Base-by-base conservation (phyloP, 1,140 invertebrate species). In the Drosophila baimaii region DNA sequence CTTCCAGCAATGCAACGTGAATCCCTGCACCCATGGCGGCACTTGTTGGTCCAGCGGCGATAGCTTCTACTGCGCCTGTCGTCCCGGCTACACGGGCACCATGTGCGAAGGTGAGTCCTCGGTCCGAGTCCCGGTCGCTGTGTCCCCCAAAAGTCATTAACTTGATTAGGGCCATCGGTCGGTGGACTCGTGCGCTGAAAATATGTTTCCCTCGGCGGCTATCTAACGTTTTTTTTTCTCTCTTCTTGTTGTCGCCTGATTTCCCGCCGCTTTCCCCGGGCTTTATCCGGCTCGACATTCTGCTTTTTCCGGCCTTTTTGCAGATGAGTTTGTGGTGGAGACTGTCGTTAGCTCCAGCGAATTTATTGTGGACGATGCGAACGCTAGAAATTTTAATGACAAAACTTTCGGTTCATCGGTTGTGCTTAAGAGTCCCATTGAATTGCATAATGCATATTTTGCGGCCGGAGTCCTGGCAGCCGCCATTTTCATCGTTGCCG, bases 41-140 rank as follows among this genome's bases (percentile, higher is more conserved):
- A 95, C 95, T 23, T 96, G 95, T 88, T 96, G 95, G 95, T 95
- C 94, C 79, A 95, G 94, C 65, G 93, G 95, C n/a, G 94, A 95
- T 77, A 95, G 95, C 9, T 96, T 95, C 92, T 96, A 95, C 91
- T 96, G 95, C 85, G 95, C 95, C 46, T 96, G 95, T 79, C 93
- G 94, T 39, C 94, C 95, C 0, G 95, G 95, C 7, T 96, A 94
- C 79, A 96, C 95, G 10, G 96, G 96, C n/a, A 94, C 94, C 90
- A 94, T 95, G 68, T 97, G 96, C 89, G 95, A 96, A 94, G 95
- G 94, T 94, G 91, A 92, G 81, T 85, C 33, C 33, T 21, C 13
- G 12, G 10, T 31, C 13, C 21, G 41, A 23, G 43, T 43, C 43
- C 10, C n/a, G 39, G 13, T 19, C 1, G 29, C 55, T 25, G 27